Evolutionary conservation across 92 coral and sea anemone species (phyloP).

Genomic region (Anthopleura xanthogrammica): DNA sequence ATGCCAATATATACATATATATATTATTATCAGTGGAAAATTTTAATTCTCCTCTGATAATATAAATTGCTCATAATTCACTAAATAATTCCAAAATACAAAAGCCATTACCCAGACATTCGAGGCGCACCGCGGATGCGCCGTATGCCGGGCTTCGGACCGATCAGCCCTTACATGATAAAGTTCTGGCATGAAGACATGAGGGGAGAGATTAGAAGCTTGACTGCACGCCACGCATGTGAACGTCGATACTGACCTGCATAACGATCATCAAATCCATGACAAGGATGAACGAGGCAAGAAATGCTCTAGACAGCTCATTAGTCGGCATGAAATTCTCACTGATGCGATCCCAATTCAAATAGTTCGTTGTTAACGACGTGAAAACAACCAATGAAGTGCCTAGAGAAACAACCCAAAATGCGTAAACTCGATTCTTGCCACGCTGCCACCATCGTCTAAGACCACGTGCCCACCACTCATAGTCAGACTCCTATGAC

Average conservation of each 20-base stretch:
- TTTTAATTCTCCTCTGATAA: no score
- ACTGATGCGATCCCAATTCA: conserved; percentile 85
- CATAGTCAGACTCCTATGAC: conserved; percentile 68
- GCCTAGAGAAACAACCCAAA: conserved; percentile 63
- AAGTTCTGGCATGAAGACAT: no score
- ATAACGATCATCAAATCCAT: conserved; percentile 85
- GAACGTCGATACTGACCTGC: conserved; percentile 47
- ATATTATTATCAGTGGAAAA: no score
- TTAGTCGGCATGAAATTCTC: conserved; percentile 80
- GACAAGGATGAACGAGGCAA: conserved; percentile 81
- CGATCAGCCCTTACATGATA: no score
- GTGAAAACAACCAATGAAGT: conserved; percentile 74
- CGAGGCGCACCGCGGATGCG: no score
- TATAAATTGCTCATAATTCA: no score
- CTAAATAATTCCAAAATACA: no score
- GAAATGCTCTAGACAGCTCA: conserved; percentile 73
- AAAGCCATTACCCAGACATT: no score
- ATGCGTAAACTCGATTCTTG: conserved; percentile 75
- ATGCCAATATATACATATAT: no score
- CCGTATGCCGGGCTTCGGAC: no score
- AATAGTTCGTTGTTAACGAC: conserved; percentile 65
- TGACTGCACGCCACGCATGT: no score
- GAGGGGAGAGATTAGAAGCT: no score
- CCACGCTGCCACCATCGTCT: conserved; percentile 79
- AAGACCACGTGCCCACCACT: conserved; percentile 69